Percentiles rank a stretch among this genome's conserved stretches.
These are phyloP conservation scores for Drosophila buzzatii DNA, from an alignment of 2,888 invertebrate genomes.

Conservation along the genomic window DNA sequence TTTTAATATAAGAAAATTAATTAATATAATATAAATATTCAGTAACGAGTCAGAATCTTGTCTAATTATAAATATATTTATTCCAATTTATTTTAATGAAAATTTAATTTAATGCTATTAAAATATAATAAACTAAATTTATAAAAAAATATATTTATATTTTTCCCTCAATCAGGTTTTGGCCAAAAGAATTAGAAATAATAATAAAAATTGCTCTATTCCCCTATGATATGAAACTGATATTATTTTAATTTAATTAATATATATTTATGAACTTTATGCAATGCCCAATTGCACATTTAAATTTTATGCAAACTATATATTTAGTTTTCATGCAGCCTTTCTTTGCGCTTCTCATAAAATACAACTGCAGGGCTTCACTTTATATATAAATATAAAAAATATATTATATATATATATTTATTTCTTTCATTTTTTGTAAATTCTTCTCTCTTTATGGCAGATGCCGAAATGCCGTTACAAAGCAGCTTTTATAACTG, in stretches of 20 bases:
- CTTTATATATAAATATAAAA: not conserved
- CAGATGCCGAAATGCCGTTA: constrained; percentile 20
- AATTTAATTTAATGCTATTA: too few relatives aligned
- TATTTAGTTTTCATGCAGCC: not conserved
- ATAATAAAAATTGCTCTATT: not conserved
- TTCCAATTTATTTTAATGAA: too few relatives aligned
- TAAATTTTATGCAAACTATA: not conserved
- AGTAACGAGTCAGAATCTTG: too few relatives aligned
- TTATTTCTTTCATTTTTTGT: not conserved
- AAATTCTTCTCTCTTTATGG: constrained; percentile 7
- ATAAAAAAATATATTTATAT: not conserved
- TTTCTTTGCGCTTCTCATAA: constrained; percentile 16
- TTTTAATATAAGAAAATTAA: too few relatives aligned
- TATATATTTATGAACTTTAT: not conserved
- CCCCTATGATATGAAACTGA: not conserved
- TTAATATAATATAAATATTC: too few relatives aligned
- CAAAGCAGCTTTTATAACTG: constrained; percentile 25
- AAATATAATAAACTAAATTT: too few relatives aligned
- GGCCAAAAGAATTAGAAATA: too few relatives aligned
- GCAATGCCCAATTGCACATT: not conserved
- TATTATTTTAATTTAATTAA: too few relatives aligned
- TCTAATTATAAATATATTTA: too few relatives aligned
- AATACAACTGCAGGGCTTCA: not conserved
- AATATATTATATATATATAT: not conserved
- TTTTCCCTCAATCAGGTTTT: not conserved